These are phyloP conservation scores for Diarsia brunnea DNA, from an alignment of 2,888 invertebrate species.

Conservation along the genomic window DNA sequence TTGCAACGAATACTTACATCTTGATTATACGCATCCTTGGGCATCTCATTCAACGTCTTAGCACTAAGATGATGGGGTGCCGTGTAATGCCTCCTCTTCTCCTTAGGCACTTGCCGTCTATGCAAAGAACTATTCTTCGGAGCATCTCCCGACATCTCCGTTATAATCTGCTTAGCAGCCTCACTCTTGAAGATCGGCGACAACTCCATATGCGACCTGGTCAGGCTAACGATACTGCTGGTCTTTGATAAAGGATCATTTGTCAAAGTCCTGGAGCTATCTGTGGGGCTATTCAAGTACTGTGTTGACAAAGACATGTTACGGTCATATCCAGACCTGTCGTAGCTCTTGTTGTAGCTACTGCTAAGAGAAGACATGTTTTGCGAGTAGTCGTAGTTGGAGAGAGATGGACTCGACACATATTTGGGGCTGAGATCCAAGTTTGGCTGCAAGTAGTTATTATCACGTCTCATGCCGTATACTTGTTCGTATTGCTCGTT, in stretches of 20 bases:
- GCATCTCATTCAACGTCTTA: constrained; percentile 91
- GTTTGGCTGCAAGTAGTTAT: constrained; percentile 81
- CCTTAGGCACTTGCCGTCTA: constrained; percentile 94
- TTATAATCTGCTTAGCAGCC: constrained; percentile 96
- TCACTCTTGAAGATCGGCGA: constrained; percentile 96
- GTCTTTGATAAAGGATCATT: constrained; percentile 88
- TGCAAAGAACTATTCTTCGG: constrained; percentile 91
- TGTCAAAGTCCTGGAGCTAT: constrained; percentile 86
- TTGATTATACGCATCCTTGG: constrained; percentile 85
- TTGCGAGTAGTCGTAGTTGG: constrained; percentile 86
- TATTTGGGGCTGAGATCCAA: constrained; percentile 88
- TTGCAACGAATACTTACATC: constrained; percentile 82
- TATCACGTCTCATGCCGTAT: constrained; percentile 80
- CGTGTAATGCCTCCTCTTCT: constrained; percentile 96
- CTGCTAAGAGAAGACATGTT: constrained; percentile 86
- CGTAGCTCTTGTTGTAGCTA: constrained; percentile 85
- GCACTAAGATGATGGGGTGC: constrained; percentile 94
- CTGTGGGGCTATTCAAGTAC: constrained; percentile 87
- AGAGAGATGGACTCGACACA: constrained; percentile 87
- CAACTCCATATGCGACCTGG: constrained; percentile 90
- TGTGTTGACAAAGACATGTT: constrained; percentile 85
- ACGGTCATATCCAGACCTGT: constrained; percentile 82
- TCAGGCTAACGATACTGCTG: constrained; percentile 86
- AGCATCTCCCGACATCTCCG: constrained; percentile 93
- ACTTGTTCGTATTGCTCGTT: constrained; percentile 83